phyloP scores from a whole-genome alignment of 1,140 invertebrate genomes.

The Zaprionus ghesquierei region DNA sequence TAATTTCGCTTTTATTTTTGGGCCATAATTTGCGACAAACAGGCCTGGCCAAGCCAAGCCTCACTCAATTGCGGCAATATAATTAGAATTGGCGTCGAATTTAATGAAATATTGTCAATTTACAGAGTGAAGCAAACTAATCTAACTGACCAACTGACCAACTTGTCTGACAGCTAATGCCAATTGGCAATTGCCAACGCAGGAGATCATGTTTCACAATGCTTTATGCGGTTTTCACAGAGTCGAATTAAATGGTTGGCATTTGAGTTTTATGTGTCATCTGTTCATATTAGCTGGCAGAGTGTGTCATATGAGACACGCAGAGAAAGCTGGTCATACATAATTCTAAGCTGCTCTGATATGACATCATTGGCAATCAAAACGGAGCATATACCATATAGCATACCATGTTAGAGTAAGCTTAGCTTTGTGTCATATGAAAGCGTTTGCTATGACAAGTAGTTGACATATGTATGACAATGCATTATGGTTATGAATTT shows the following conservation, averaged over 20 bases:
- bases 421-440: no score
- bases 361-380: no score
- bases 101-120: slow-evolving; percentile 38
- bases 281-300: not conserved
- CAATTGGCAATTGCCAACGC: not conserved
- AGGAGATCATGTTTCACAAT: not conserved
- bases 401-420: no score
- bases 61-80: slow-evolving; percentile 7
- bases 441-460: not conserved
- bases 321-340: no score
- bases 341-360: no score
- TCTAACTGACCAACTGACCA: not conserved
- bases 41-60: not conserved
- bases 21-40: slow-evolving; percentile 27
- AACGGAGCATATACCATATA: not conserved
- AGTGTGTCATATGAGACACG: not conserved
- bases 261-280: not conserved
- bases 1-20: slow-evolving; percentile 52
- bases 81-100: slow-evolving; percentile 31
- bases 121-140: not conserved
- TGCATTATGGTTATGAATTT: no score
- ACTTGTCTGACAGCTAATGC: not conserved
- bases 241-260: not conserved
- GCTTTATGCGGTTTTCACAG: not conserved
- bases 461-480: no score